Conservation (phyloP, 2,888 invertebrate species). For the Aphelenchoides bicaudatus region DNA sequence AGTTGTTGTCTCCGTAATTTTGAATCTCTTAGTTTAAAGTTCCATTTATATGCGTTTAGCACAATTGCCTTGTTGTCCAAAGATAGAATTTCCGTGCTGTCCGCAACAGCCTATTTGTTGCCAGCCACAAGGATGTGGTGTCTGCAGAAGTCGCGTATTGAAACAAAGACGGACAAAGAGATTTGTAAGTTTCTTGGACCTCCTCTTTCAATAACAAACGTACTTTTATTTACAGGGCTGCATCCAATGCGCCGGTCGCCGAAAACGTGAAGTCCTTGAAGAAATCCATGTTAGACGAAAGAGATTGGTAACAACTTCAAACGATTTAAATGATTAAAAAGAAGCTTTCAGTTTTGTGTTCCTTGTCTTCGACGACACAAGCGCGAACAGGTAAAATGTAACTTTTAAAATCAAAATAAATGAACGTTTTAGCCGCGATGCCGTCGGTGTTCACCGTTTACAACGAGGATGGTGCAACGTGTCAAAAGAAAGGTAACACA, state of each 20-base stretch:
- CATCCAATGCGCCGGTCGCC: slow-evolving; percentile 21
- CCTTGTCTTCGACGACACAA: slow-evolving; percentile 24
- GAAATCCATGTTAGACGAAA: slow-evolving; percentile 19
- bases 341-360: slow-evolving; percentile 22
- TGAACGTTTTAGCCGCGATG: slow-evolving; percentile 15
- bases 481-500: slow-evolving; percentile 21
- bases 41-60: not conserved
- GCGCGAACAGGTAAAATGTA: slow-evolving; percentile 6
- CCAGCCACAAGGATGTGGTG: slow-evolving; percentile 12
- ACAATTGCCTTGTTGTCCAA: slow-evolving; percentile 16
- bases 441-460: slow-evolving; percentile 10
- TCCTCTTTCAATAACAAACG: not conserved
- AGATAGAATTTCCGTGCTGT: slow-evolving; percentile 13
- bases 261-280: slow-evolving; percentile 21
- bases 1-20: slow-evolving; percentile 75
- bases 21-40: not conserved
- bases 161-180: slow-evolving; percentile 2
- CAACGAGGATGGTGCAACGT: slow-evolving; percentile 9
- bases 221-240: slow-evolving; percentile 24
- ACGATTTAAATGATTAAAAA: not conserved
- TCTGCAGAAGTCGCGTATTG: slow-evolving; percentile 7
- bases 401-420: not conserved
- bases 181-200: not conserved
- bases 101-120: slow-evolving; percentile 18
- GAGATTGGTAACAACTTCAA: slow-evolving; percentile 13